Conservation (phyloP, 2,113 vertebrate genomes). For the Melanotaenia duboulayi region DNA sequence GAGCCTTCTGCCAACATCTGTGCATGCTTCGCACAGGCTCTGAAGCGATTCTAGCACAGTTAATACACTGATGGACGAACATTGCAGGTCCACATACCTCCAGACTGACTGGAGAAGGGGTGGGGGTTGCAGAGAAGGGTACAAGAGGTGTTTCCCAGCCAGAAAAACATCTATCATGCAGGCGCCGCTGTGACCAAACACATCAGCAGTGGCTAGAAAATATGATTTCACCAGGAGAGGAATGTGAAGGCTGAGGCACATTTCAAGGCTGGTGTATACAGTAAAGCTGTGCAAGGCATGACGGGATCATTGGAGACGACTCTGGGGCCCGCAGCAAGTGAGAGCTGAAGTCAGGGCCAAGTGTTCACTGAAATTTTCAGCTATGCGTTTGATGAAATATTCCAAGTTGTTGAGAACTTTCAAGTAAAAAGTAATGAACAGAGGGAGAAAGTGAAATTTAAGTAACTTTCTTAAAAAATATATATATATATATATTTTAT, state of each 20-base stretch:
- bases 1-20: constrained; percentile 65
- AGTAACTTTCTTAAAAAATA: not conserved
- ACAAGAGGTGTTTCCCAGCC: constrained; percentile 50
- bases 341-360: not conserved
- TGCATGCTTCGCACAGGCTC: constrained; percentile 38
- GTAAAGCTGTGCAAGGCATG: constrained; percentile 16
- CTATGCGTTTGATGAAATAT: not conserved
- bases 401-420: not conserved
- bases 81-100: constrained; percentile 52
- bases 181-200: constrained; percentile 75
- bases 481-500: not conserved
- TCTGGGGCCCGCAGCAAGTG: not conserved
- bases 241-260: constrained; percentile 58
- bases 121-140: constrained; percentile 3
- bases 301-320: constrained; percentile 12
- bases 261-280: constrained; percentile 20
- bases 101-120: constrained; percentile 26
- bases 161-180: constrained; percentile 72
- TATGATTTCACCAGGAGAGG: constrained; percentile 67
- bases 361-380: not conserved
- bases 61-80: constrained; percentile 19
- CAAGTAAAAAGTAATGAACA: not conserved
- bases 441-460: accelerated
- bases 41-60: constrained; percentile 49
- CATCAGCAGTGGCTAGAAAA: constrained; percentile 62